Evolutionary conservation across 2,888 invertebrate species (phyloP).

Genomic region (Drosophila affinis): DNA sequence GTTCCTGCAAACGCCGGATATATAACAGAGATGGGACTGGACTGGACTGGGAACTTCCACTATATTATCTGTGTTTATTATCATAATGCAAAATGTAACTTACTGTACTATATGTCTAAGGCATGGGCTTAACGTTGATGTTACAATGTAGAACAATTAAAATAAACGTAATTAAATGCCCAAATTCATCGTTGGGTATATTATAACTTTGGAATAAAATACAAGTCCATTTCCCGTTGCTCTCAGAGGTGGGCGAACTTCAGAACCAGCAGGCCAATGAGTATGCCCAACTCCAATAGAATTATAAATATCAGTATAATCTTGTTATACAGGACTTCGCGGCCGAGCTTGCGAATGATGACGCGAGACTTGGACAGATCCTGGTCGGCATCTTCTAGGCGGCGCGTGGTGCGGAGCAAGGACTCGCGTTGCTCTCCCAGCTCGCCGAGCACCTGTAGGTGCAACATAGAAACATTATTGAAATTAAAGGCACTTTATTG

Average conservation of each 20-base stretch:
- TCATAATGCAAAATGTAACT: constrained; percentile 27
- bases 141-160: constrained; percentile 40
- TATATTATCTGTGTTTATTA: constrained; percentile 19
- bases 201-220: constrained; percentile 69
- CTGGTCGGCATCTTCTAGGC: constrained; percentile 89
- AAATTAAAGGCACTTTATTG: not conserved
- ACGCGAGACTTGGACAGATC: constrained; percentile 87
- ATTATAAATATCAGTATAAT: constrained; percentile 90
- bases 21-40: constrained; percentile 9
- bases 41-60: constrained; percentile 6
- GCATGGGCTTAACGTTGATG: constrained; percentile 48
- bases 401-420: constrained; percentile 87
- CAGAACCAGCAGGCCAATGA: constrained; percentile 87
- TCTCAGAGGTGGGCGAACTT: constrained; percentile 84
- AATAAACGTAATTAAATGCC: constrained; percentile 44
- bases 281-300: constrained; percentile 87
- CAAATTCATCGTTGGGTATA: constrained; percentile 7
- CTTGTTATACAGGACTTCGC: constrained; percentile 90
- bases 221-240: not conserved
- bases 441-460: constrained; percentile 87
- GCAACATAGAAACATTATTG: not conserved
- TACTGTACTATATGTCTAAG: constrained; percentile 57
- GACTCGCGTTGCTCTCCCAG: constrained; percentile 90
- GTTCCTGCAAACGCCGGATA: constrained; percentile 48
- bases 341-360: constrained; percentile 88